A percentile compares a stretch with the other conserved stretches of the same genome.
Evolutionary conservation across 92 coral and sea anemone species (phyloP).

Genomic region (Paramuricea clavata): DNA sequence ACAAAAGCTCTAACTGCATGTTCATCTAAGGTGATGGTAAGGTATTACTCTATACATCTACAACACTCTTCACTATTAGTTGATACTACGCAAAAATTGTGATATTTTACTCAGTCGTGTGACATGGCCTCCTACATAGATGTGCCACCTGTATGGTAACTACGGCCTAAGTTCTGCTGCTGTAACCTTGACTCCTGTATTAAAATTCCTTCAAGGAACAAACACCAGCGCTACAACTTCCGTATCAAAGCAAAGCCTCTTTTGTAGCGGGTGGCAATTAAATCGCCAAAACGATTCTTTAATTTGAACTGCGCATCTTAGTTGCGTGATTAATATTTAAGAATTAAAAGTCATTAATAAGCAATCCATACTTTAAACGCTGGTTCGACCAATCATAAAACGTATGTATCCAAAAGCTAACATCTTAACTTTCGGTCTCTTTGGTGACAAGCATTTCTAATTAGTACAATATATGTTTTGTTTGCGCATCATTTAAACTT

Average conservation of each 20-base stretch:
- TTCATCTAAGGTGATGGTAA: too few species aligned
- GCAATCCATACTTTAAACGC: not conserved
- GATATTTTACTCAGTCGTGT: too few species aligned
- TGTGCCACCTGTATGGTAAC: not conserved
- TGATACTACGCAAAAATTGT: too few species aligned
- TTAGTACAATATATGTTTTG: not conserved
- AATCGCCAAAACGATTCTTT: not conserved
- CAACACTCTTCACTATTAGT: too few species aligned
- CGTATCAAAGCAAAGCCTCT: not conserved
- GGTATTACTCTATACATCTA: too few species aligned
- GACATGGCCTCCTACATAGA: too few species aligned
- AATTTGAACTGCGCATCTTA: not conserved
- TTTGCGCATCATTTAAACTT: slow-evolving; percentile 1
- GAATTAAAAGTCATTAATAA: not conserved
- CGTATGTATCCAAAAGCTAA: not conserved
- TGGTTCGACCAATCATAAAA: not conserved
- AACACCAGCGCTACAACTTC: not conserved
- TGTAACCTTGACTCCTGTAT: not conserved
- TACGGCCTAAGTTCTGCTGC: too few species aligned
- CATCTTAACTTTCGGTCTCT: not conserved
- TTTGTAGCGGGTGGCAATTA: not conserved
- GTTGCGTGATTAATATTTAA: not conserved
- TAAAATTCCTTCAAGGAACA: not conserved
- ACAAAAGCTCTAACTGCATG: too few species aligned
- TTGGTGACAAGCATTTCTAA: slow-evolving; percentile 19